These are phyloP conservation scores for Mesorhabditis sp. DNA, from an alignment of 2,888 invertebrate species.

Conservation along the genomic window DNA sequence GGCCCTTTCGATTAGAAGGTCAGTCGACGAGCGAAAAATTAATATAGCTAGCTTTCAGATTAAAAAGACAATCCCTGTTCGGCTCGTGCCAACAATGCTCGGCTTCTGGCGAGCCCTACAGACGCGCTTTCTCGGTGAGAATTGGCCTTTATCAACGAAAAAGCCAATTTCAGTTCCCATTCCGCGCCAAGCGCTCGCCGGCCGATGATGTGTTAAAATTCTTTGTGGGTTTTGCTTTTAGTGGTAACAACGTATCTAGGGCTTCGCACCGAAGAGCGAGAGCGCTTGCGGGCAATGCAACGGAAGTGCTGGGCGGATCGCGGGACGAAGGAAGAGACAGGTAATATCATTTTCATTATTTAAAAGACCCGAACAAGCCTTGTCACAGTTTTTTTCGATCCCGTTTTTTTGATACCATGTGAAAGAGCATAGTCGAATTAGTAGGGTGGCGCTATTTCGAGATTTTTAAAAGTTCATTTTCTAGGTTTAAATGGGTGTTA, in stretches of 20 bases:
- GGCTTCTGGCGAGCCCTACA: not conserved
- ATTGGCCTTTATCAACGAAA: not conserved
- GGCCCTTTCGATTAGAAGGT: constrained; percentile 3
- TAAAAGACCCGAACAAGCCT: too few species aligned
- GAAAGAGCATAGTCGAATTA: too few species aligned
- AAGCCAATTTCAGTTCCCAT: not conserved
- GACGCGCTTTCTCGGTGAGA: not conserved
- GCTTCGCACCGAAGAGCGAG: not conserved
- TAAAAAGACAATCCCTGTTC: not conserved
- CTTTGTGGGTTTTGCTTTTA: not conserved
- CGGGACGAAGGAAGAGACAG: constrained; percentile 1
- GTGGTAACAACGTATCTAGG: not conserved
- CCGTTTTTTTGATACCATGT: too few species aligned
- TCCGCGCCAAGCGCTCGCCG: not conserved
- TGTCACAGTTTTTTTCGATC: too few species aligned
- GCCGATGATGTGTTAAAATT: not conserved
- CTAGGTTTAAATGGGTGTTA: too few species aligned
- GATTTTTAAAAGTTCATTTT: too few species aligned
- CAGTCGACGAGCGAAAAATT: not conserved
- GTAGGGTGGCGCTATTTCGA: too few species aligned
- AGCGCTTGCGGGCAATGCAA: not conserved
- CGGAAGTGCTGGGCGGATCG: not conserved
- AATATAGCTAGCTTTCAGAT: not conserved
- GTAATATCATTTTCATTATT: not conserved
- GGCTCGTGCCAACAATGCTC: constrained; percentile 6